These are phyloP conservation scores for Sinotaia quadrata DNA, from an alignment of 2,888 invertebrate genomes.

Conservation along the genomic window DNA sequence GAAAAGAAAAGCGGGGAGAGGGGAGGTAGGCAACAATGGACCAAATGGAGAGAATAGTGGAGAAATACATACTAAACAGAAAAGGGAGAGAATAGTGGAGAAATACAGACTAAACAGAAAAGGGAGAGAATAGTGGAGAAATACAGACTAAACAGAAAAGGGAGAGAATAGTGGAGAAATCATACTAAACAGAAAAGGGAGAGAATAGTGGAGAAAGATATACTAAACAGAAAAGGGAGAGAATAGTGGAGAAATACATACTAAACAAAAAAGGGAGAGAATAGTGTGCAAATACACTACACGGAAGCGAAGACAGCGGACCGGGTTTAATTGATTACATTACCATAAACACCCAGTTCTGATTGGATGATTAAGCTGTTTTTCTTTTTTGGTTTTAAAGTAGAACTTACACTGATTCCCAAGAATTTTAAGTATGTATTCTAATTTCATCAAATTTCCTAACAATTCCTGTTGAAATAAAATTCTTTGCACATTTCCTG, in stretches of 20 bases:
- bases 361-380: no score
- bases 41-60: neutral
- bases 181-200: neutral
- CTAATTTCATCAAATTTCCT: no score
- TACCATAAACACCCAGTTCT: no score
- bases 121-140: no score
- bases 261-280: neutral
- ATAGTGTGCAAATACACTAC: neutral
- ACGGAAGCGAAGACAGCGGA: neutral
- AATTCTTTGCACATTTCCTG: no score
- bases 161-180: neutral
- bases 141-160: neutral
- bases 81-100: neutral
- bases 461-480: no score
- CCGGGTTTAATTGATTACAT: no score
- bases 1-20: neutral
- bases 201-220: conserved; percentile 1
- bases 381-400: no score
- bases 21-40: neutral
- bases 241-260: neutral
- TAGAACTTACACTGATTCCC: no score
- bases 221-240: neutral
- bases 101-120: no score
- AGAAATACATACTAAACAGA: neutral
- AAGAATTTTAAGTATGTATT: no score